Evolutionary conservation across 1,140 invertebrate genomes (phyloP).

Genomic region (Drosophila azteca): DNA sequence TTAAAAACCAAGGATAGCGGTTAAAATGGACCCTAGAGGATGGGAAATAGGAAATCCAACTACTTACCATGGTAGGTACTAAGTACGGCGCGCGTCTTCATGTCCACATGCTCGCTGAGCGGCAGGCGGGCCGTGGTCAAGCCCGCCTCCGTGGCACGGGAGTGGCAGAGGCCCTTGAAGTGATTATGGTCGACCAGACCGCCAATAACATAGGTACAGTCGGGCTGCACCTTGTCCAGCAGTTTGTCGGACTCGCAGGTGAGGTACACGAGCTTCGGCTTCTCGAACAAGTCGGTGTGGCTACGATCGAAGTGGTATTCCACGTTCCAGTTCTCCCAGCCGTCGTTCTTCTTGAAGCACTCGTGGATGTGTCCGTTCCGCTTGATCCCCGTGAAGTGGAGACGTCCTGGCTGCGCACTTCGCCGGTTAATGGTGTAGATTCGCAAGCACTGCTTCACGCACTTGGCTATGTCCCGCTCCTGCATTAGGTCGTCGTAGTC

Average conservation of each 20-base stretch:
- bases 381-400: constrained; percentile 93
- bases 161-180: constrained; percentile 96
- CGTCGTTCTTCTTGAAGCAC: constrained; percentile 91
- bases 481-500: constrained; percentile 97
- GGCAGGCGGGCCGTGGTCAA: constrained; percentile 94
- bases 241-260: constrained; percentile 97
- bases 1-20: constrained; percentile 82
- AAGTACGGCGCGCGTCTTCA: constrained; percentile 97
- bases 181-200: constrained; percentile 98
- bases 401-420: constrained; percentile 91
- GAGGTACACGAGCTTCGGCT: constrained; percentile 92
- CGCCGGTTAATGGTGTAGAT: constrained; percentile 97
- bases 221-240: constrained; percentile 89
- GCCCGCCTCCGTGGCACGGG: constrained; percentile 90
- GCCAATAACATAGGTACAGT: constrained; percentile 96
- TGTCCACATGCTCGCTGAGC: constrained; percentile 94
- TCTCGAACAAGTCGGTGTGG: constrained; percentile 82
- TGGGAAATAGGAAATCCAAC: constrained; percentile 5
- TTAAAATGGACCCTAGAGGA: too few species aligned
- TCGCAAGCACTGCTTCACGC: constrained; percentile 95
- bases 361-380: constrained; percentile 87
- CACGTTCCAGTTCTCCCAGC: constrained; percentile 98
- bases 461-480: constrained; percentile 94
- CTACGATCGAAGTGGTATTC: constrained; percentile 77
- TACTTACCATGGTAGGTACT: constrained; percentile 96